Percentiles rank a stretch among this genome's conserved stretches.
phyloP scores from a whole-genome alignment of 1,140 invertebrate genomes.

The Rhopalosiphum maidis region DNA sequence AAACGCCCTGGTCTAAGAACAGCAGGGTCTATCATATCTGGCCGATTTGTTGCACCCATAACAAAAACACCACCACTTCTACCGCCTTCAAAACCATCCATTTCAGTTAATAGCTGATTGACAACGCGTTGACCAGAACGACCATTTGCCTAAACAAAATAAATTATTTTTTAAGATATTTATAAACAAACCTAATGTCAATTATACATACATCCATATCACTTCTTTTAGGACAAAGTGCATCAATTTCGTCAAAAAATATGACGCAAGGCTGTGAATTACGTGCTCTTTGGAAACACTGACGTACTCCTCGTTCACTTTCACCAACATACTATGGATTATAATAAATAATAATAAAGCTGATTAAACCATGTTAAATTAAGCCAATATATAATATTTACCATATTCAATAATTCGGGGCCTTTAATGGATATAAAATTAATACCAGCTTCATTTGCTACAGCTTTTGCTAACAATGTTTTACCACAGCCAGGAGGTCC shows the following conservation, averaged over 20 bases:
- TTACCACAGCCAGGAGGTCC: conserved; percentile 96
- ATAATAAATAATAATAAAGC: conserved; percentile 39
- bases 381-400: conserved; percentile 62
- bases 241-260: conserved; percentile 99
- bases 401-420: conserved; percentile 95
- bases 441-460: conserved; percentile 94
- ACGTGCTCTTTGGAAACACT: conserved; percentile 91
- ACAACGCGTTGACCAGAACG: conserved; percentile 75
- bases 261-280: conserved; percentile 98
- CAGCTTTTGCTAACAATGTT: conserved; percentile 90
- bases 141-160: conserved; percentile 65
- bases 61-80: conserved; percentile 84
- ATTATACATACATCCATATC: conserved; percentile 70
- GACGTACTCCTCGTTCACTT: conserved; percentile 94
- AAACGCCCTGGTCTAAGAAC: conserved; percentile 92
- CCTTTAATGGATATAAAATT: conserved; percentile 98
- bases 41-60: conserved; percentile 95
- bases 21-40: conserved; percentile 96
- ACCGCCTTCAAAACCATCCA: conserved; percentile 93
- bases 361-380: not conserved
- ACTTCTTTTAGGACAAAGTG: conserved; percentile 89
- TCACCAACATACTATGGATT: conserved; percentile 93
- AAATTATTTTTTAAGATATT: not conserved
- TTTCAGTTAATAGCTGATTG: conserved; percentile 97
- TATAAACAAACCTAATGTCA: not conserved